Percentiles rank a stretch among this genome's conserved stretches.
Evolutionary conservation across 2,888 invertebrate species (phyloP).

Genomic region (Deilephila elpenor): DNA sequence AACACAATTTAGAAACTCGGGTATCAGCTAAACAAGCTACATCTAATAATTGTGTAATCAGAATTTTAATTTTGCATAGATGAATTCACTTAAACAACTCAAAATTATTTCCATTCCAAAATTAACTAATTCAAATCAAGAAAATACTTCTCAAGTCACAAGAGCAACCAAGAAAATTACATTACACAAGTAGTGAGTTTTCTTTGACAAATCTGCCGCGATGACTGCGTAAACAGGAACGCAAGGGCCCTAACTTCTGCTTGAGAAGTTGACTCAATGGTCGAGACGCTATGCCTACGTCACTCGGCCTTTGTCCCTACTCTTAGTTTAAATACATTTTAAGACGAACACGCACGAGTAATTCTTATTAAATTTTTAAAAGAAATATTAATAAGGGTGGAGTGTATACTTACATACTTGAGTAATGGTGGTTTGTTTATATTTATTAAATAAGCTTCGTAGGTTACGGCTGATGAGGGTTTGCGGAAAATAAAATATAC

Average conservation of each 20-base stretch:
- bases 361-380: constrained; percentile 3
- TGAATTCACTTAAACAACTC: too few species aligned
- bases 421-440: too few species aligned
- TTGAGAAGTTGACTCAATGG: constrained; percentile 55
- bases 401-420: too few species aligned
- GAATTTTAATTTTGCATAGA: too few species aligned
- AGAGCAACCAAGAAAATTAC: constrained; percentile 38
- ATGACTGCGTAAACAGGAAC: constrained; percentile 59
- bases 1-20: too few species aligned
- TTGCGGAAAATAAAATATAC: too few species aligned
- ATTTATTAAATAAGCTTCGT: too few species aligned
- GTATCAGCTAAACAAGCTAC: too few species aligned
- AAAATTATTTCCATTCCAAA: too few species aligned
- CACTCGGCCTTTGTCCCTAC: constrained; percentile 39
- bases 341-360: neutral
- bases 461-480: too few species aligned
- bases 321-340: constrained; percentile 11
- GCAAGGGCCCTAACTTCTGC: constrained; percentile 51
- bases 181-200: constrained; percentile 55
- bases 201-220: constrained; percentile 71
- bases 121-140: neutral
- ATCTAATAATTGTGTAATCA: too few species aligned
- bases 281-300: constrained; percentile 42
- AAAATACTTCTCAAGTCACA: neutral
- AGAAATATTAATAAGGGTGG: constrained; percentile 1